Percentiles rank a stretch among this genome's conserved stretches.
These are phyloP conservation scores for Planiliza haematocheilus DNA, from an alignment of 2,113 vertebrate genomes.

Conservation along the genomic window DNA sequence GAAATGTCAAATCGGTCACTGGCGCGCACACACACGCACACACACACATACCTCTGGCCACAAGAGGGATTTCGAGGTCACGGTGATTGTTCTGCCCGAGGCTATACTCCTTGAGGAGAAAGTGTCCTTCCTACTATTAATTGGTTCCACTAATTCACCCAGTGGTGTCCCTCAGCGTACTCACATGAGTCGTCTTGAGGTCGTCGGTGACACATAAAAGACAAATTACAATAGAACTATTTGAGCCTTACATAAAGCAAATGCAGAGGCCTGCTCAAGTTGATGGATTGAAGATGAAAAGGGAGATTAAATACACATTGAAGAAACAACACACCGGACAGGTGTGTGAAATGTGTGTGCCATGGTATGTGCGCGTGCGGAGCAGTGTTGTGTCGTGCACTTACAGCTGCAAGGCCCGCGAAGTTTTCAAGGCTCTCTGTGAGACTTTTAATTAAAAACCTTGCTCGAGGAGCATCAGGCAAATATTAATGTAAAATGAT, in stretches of 20 bases:
- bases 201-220: slow-evolving; percentile 57
- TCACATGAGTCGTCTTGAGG: slow-evolving; percentile 49
- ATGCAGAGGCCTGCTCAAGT: neutral
- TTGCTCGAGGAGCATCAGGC: slow-evolving; percentile 72
- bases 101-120: slow-evolving; percentile 64
- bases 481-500: slow-evolving; percentile 81
- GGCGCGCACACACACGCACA: neutral
- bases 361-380: neutral
- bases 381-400: slow-evolving; percentile 12
- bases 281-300: slow-evolving; percentile 49
- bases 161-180: slow-evolving; percentile 39
- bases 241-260: slow-evolving; percentile 17
- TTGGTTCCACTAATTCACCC: slow-evolving; percentile 72
- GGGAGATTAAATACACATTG: slow-evolving; percentile 28
- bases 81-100: slow-evolving; percentile 64
- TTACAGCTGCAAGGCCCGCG: slow-evolving; percentile 51
- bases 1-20: slow-evolving; percentile 70
- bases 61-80: slow-evolving; percentile 76
- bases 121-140: slow-evolving; percentile 73
- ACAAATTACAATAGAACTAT: slow-evolving; percentile 40
- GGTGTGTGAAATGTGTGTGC: slow-evolving; percentile 25
- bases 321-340: slow-evolving; percentile 22
- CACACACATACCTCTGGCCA: slow-evolving; percentile 62
- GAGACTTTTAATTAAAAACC: slow-evolving; percentile 80
- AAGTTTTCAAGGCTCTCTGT: slow-evolving; percentile 66